Base-by-base conservation (phyloP, 2,113 vertebrate species). In the Dryoscopus gambensis region DNA sequence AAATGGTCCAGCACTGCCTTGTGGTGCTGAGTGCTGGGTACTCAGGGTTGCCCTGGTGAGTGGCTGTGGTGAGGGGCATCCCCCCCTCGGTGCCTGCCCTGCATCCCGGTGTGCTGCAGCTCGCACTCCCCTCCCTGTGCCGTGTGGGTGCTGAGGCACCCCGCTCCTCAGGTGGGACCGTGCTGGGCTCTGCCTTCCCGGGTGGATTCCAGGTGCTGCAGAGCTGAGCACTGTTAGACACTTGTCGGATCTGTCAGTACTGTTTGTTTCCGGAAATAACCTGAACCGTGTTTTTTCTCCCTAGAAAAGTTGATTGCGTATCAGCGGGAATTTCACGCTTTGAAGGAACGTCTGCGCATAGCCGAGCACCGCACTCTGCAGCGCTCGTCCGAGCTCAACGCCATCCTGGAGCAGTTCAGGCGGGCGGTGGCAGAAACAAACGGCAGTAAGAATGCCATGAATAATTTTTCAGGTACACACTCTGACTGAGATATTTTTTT, bases 301-400 rank as follows among this genome's bases (percentile, higher is more conserved):
- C 33, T 47, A 99, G 99, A 99, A 96, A 99, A 99, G 98, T 74
- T 99, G 98, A 96, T 99, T 94, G 99, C 99, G 2, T 99, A 99
- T 93, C 99, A 99, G 93, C 98, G 99, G 93, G 99, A 99, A 97
- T 99, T 99, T 91, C 99, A 99, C 84, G 99, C 99, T 83, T 87
- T 99, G 97, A 99, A 99, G 98, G 99, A 99, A 60, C 99, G 99
- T 18, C 99, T 99, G 78, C 99, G 98, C 67, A 98, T 99, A 89
- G 99, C 99, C 10, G 99, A 99, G 92, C 99, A 99, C 78, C 97
- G 99, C 93, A 99, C 99, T 10, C 98, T 99, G 86, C 99, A 99
- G 90, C 99, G 99, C 87, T 99, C 99, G 6, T 99, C 99, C 3
- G 99, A 99, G 93, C 98, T 99, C 87, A 99, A 98, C 75, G 97